Conservation (phyloP, 92 coral and sea anemone genomes). For the Parazoanthus swiftii region DNA sequence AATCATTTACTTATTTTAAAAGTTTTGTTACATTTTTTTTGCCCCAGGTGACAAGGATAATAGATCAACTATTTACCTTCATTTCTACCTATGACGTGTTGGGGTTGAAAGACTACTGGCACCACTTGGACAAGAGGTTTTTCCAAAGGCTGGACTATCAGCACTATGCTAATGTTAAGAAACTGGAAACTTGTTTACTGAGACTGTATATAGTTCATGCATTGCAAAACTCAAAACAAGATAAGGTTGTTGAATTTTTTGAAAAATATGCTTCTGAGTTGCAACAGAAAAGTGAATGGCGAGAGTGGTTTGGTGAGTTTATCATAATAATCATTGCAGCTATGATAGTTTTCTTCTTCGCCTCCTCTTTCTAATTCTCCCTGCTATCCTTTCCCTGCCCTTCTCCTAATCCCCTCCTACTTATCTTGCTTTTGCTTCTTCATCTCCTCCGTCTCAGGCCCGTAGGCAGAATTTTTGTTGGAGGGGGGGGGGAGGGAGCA, state of each 20-base stretch:
- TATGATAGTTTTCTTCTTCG: neutral
- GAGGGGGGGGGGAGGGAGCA: too few relatives aligned
- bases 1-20: too few relatives aligned
- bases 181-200: slow-evolving; percentile 89
- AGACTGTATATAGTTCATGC: slow-evolving; percentile 91
- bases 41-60: slow-evolving; percentile 84
- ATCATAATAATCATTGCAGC: too few relatives aligned
- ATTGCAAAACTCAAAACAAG: slow-evolving; percentile 87
- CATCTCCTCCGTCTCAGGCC: too few relatives aligned
- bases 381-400: neutral
- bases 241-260: slow-evolving; percentile 92
- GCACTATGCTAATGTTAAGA: slow-evolving; percentile 84
- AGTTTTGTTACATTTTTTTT: neutral
- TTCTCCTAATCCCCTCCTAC: neutral
- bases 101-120: slow-evolving; percentile 89
- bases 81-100: slow-evolving; percentile 76
- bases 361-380: neutral
- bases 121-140: slow-evolving; percentile 77
- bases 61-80: slow-evolving; percentile 82
- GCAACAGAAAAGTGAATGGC: slow-evolving; percentile 93
- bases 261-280: slow-evolving; percentile 93
- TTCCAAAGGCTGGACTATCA: slow-evolving; percentile 90
- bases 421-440: neutral
- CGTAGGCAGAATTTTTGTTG: too few relatives aligned
- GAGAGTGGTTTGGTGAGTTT: slow-evolving; percentile 97